Percentiles rank a stretch among this genome's conserved stretches.
Conservation (phyloP, 2,888 invertebrate genomes). For the Nemotelus nigrinus region DNA sequence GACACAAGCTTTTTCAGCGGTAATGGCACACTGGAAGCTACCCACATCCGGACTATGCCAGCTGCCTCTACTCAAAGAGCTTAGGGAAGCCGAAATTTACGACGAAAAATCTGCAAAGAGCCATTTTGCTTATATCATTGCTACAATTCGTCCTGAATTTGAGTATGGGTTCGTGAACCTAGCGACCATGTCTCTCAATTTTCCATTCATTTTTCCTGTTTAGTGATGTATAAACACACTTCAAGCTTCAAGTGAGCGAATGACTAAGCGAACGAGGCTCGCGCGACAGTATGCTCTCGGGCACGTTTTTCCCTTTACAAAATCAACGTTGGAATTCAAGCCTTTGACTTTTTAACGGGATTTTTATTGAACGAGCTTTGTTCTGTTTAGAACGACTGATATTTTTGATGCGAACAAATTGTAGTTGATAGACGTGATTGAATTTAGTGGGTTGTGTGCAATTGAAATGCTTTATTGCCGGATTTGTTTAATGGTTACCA, state of each 20-base stretch:
- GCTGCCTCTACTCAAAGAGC: too few relatives aligned
- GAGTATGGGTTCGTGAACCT: not conserved
- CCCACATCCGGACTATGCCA: not conserved
- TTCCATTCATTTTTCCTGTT: conserved; percentile 28
- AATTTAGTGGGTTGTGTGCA: too few relatives aligned
- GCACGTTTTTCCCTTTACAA: conserved; percentile 17
- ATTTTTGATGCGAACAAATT: not conserved
- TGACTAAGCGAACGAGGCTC: not conserved
- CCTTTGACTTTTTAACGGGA: not conserved
- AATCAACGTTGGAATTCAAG: conserved; percentile 1
- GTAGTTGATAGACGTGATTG: too few relatives aligned
- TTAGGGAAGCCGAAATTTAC: too few relatives aligned
- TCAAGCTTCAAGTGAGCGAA: not conserved
- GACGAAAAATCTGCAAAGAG: not conserved
- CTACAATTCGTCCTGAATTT: conserved; percentile 2
- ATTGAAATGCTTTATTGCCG: too few relatives aligned
- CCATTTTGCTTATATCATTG: not conserved
- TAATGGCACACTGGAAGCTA: not conserved
- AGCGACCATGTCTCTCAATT: conserved; percentile 22
- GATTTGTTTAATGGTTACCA: too few relatives aligned
- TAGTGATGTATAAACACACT: conserved; percentile 21
- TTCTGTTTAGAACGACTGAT: not conserved
- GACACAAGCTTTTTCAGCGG: conserved; percentile 17
- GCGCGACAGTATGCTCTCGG: not conserved
- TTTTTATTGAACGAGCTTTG: conserved; percentile 4